A percentile compares a stretch with the other conserved stretches of the same genome.
These are phyloP conservation scores for Arbacia lixula DNA, from an alignment of 53 echinoderm and acorn worm genomes.

Conservation along the genomic window DNA sequence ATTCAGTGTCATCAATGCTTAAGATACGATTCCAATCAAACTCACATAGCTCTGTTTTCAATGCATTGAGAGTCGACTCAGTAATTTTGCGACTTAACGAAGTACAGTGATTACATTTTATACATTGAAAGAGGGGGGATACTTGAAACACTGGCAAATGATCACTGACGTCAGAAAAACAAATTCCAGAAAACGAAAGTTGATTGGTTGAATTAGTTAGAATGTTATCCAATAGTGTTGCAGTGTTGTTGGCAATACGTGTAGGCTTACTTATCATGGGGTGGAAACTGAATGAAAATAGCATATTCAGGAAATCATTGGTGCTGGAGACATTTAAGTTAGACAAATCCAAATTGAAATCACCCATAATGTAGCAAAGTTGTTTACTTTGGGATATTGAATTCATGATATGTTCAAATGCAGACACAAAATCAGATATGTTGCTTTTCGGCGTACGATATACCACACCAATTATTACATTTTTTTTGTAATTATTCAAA, in stretches of 20 bases:
- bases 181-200: background rate
- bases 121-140: background rate
- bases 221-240: slow-evolving; percentile 58
- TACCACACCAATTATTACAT: background rate
- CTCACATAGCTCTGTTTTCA: background rate
- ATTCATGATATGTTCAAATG: slow-evolving; percentile 31
- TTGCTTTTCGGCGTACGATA: slow-evolving; percentile 18
- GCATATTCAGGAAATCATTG: slow-evolving; percentile 41
- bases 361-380: slow-evolving; percentile 41
- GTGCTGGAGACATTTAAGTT: slow-evolving; percentile 1
- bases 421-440: background rate
- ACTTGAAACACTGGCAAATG: slow-evolving; percentile 22
- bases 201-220: slow-evolving; percentile 29
- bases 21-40: background rate
- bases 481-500: background rate
- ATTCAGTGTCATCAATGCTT: background rate
- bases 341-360: slow-evolving; percentile 50
- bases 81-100: background rate
- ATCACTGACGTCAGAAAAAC: slow-evolving; percentile 11
- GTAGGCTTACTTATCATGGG: slow-evolving; percentile 57
- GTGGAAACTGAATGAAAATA: slow-evolving; percentile 39
- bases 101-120: background rate
- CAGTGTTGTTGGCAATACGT: slow-evolving; percentile 13
- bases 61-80: background rate
- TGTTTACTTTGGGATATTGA: slow-evolving; percentile 4